Conservation (phyloP, 2,797 vertebrate species). For the Lates japonicus region DNA sequence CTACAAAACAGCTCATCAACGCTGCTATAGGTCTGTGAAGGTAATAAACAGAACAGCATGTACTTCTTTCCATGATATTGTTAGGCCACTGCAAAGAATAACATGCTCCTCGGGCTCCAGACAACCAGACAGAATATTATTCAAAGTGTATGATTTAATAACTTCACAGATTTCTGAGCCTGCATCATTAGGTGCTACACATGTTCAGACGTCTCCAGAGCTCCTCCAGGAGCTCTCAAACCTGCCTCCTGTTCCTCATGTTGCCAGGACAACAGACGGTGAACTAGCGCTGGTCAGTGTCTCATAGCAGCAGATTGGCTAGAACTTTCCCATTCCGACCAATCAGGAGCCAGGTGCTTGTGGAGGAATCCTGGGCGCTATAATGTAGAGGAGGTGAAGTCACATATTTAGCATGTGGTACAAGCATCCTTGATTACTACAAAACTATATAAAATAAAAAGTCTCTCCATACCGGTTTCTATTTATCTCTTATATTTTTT, state of each 20-base stretch:
- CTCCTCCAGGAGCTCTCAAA: conserved; percentile 64
- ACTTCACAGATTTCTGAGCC: conserved; percentile 38
- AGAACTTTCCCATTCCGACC: conserved; percentile 62
- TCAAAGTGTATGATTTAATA: conserved; percentile 44
- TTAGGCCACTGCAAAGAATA: neutral
- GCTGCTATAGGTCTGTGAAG: neutral
- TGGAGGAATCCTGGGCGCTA: conserved; percentile 66
- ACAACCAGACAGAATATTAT: conserved; percentile 13
- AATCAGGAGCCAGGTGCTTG: conserved; percentile 65
- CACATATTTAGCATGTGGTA: conserved; percentile 46
- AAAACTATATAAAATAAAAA: neutral
- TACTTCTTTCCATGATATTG: no score
- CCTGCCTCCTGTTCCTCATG: conserved; percentile 73
- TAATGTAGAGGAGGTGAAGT: conserved; percentile 50
- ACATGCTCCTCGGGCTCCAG: neutral
- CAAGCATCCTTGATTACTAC: conserved; percentile 56
- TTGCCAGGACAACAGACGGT: conserved; percentile 83
- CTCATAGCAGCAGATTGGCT: conserved; percentile 82
- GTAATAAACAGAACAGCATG: conserved; percentile 1
- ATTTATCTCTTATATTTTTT: neutral
- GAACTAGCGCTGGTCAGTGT: conserved; percentile 64
- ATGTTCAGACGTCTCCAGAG: conserved; percentile 62
- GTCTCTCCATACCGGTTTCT: neutral
- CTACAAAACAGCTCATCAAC: neutral
- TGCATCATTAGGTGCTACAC: conserved; percentile 63